A percentile compares a stretch with the other conserved stretches of the same genome.
Conservation (phyloP, 2,888 invertebrate genomes). For the Acleris sparsana region DNA sequence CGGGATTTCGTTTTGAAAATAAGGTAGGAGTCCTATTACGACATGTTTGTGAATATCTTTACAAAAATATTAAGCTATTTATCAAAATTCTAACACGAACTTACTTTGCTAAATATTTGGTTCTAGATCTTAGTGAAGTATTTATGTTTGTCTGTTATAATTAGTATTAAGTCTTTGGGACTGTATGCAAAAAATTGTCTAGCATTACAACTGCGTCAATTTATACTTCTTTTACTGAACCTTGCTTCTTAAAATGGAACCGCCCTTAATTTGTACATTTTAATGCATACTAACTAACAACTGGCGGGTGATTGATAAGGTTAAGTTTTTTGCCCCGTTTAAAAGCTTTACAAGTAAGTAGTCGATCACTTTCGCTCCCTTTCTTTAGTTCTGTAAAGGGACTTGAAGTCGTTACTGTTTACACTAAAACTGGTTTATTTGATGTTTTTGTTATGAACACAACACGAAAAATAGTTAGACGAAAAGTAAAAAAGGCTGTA, state of each 20-base stretch:
- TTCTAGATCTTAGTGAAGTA: no score
- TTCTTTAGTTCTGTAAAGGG: background rate
- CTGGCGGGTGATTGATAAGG: conserved; percentile 28
- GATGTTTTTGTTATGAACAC: no score
- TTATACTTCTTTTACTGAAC: background rate
- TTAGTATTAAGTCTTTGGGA: no score
- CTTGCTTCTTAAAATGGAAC: background rate
- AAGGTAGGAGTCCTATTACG: no score
- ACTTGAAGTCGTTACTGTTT: background rate
- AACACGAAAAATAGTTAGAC: no score
- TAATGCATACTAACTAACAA: conserved; percentile 26
- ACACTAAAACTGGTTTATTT: background rate
- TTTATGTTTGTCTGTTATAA: no score
- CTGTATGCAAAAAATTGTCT: no score
- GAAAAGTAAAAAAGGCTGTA: no score
- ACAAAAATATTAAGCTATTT: no score
- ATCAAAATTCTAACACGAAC: no score
- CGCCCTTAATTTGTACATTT: conserved; percentile 11
- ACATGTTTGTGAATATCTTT: background rate
- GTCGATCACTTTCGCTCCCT: conserved; percentile 8
- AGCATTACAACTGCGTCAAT: no score
- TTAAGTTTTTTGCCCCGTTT: conserved; percentile 11
- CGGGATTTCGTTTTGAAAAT: conserved; percentile 3
- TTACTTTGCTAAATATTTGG: no score
- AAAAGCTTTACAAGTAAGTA: conserved; percentile 28